These are phyloP conservation scores for Drosophila mayaguana DNA, from an alignment of 2,888 invertebrate species.

Conservation along the genomic window DNA sequence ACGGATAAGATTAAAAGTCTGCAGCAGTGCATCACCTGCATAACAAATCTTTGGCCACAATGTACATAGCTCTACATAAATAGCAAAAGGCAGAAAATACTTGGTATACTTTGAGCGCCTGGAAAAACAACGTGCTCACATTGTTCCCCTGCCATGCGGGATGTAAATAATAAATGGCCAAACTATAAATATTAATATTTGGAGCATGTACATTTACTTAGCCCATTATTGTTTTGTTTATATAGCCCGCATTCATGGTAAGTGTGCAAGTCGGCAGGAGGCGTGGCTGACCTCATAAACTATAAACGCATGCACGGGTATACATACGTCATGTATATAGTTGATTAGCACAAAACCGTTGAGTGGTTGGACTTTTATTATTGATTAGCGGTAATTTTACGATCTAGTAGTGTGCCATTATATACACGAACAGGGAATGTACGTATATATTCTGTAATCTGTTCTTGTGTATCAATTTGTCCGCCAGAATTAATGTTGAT, in stretches of 20 bases:
- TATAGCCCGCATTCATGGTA: not conserved
- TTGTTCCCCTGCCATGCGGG: not conserved
- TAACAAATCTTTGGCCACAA: slow-evolving; percentile 1
- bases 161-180: not conserved
- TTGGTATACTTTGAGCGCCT: not conserved
- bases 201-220: slow-evolving; percentile 4
- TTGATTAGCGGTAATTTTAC: not conserved
- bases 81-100: not conserved
- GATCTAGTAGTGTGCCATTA: too few relatives aligned
- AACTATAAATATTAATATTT: not conserved
- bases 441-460: not conserved
- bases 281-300: not conserved
- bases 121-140: too few relatives aligned
- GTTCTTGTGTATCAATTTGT: not conserved
- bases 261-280: not conserved
- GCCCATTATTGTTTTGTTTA: not conserved
- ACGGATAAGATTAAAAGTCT: slow-evolving; percentile 25
- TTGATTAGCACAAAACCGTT: not conserved
- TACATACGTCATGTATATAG: not conserved
- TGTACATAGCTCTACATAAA: not conserved
- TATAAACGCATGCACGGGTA: not conserved
- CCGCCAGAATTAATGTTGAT: not conserved
- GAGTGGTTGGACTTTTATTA: not conserved
- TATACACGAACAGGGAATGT: not conserved
- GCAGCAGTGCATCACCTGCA: slow-evolving; percentile 5